Evolutionary conservation across 2,888 invertebrate species (phyloP).

Genomic region (Chromoteleia sp.): DNA sequence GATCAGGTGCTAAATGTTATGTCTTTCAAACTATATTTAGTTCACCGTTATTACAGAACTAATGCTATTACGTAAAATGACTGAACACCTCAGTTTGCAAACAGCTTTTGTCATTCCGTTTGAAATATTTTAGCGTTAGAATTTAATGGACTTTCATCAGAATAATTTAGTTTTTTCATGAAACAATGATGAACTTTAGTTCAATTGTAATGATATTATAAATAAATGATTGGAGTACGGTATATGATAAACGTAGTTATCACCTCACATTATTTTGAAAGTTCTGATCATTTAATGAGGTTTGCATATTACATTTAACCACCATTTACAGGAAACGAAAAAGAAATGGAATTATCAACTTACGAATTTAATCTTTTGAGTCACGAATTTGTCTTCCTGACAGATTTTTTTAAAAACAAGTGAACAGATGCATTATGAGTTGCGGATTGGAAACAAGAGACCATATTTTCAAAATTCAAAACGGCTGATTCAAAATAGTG

Average conservation of each 20-base stretch:
- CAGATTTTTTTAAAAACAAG: too few species aligned
- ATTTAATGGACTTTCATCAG: slow-evolving; percentile 28
- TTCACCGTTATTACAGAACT: slow-evolving; percentile 54
- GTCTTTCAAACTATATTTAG: slow-evolving; percentile 55
- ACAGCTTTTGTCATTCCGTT: slow-evolving; percentile 40
- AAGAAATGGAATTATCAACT: too few species aligned
- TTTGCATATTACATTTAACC: too few species aligned
- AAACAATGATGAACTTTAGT: slow-evolving; percentile 13
- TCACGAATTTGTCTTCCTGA: too few species aligned
- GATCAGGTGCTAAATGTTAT: slow-evolving; percentile 53
- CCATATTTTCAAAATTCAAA: too few species aligned
- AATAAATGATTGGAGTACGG: not conserved
- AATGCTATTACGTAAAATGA: slow-evolving; percentile 53
- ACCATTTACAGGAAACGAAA: too few species aligned
- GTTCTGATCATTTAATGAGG: too few species aligned
- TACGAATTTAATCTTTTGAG: too few species aligned
- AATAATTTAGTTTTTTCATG: slow-evolving; percentile 4
- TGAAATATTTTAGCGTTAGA: slow-evolving; percentile 33
- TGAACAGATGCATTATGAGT: too few species aligned
- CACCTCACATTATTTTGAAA: too few species aligned
- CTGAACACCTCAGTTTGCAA: slow-evolving; percentile 15
- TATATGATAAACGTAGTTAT: not conserved
- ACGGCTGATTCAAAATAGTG: too few species aligned
- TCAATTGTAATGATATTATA: not conserved
- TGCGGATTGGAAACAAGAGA: too few species aligned